phyloP scores from a whole-genome alignment of 1,140 invertebrate species.

The Bemisia tabaci region DNA sequence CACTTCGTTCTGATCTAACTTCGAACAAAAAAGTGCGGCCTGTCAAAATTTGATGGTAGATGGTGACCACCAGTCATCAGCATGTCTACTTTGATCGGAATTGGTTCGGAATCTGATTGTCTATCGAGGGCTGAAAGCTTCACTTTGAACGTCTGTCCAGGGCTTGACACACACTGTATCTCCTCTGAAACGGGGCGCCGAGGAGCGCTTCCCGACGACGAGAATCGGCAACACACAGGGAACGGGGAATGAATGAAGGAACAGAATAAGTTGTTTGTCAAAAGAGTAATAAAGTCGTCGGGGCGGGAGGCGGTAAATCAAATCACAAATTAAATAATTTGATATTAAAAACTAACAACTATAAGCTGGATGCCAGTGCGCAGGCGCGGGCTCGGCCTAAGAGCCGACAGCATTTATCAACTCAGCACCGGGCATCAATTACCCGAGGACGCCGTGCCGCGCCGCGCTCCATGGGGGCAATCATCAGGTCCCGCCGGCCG shows the following conservation, averaged over 20 bases:
- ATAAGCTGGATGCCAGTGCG: background rate
- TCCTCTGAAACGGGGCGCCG: background rate
- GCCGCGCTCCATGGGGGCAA: background rate
- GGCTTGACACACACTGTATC: too few species aligned
- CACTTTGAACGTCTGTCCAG: too few species aligned
- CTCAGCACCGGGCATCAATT: background rate
- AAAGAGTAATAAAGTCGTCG: background rate
- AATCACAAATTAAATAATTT: constrained; percentile 1
- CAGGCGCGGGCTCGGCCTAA: background rate
- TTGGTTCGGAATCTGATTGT: too few species aligned
- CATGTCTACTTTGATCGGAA: too few species aligned
- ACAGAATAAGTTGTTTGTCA: background rate
- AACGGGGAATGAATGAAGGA: background rate
- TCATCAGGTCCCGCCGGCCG: background rate
- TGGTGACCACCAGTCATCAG: too few species aligned
- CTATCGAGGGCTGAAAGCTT: too few species aligned
- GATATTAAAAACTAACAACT: background rate
- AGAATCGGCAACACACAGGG: background rate
- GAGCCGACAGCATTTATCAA: background rate
- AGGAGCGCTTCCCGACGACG: background rate
- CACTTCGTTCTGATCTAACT: too few species aligned
- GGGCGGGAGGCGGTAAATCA: background rate
- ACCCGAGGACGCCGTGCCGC: background rate
- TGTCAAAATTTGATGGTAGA: too few species aligned
- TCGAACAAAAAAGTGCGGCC: too few species aligned